Conservation (phyloP, 2,797 vertebrate genomes). For the Sebastolobus altivelis region DNA sequence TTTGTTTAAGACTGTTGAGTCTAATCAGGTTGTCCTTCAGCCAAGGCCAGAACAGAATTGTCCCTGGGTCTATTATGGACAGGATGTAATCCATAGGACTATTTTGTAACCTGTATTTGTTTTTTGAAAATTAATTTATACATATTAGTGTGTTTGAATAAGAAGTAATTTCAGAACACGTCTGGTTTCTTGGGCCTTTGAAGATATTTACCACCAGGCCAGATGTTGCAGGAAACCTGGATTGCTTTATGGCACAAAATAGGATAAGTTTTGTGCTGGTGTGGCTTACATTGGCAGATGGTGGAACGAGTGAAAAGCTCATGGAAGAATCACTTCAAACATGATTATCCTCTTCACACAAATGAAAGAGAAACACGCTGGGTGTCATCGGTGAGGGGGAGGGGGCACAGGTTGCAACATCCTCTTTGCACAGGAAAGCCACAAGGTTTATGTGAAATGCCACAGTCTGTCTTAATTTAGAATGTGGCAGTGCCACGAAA, state of each 20-base stretch:
- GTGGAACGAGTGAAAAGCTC: slow-evolving; percentile 12
- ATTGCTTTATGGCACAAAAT: not conserved
- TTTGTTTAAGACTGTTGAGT: not conserved
- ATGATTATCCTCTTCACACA: not conserved
- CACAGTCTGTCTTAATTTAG: not conserved
- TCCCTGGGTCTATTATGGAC: not conserved
- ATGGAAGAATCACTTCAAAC: slow-evolving; percentile 13
- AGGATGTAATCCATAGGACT: not conserved
- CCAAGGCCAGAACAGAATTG: not conserved
- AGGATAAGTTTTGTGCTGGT: not conserved
- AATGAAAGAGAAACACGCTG: slow-evolving; percentile 42
- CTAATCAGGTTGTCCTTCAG: not conserved
- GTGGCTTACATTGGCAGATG: slow-evolving; percentile 1
- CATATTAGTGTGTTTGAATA: not conserved
- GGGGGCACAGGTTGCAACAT: slow-evolving; percentile 22
- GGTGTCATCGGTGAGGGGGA: not conserved
- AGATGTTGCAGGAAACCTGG: not conserved
- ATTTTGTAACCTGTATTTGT: not conserved
- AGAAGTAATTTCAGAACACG: not conserved
- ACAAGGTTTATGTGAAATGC: slow-evolving; percentile 12
- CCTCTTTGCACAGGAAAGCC: slow-evolving; percentile 37
- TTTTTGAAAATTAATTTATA: not conserved
- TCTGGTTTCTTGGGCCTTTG: not conserved
- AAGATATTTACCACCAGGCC: not conserved
- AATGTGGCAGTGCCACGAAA: not conserved